Conservation (phyloP, 2,113 vertebrate genomes). For the Pelmatolapia mariae region DNA sequence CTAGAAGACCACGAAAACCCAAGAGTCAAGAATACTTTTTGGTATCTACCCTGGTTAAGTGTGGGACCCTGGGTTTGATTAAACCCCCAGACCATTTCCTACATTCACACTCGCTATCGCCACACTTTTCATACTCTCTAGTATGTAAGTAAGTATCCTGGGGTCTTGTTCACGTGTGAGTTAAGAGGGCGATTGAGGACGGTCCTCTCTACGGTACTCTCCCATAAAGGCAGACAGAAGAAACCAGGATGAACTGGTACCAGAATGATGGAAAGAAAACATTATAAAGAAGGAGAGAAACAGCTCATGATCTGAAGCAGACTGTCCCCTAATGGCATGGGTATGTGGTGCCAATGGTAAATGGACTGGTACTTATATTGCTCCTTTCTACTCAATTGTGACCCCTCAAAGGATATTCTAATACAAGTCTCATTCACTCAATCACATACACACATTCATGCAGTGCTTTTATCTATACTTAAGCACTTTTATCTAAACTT, state of each 20-base stretch:
- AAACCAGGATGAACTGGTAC: neutral
- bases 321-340: neutral
- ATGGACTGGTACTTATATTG: neutral
- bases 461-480: neutral
- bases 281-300: neutral
- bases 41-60: neutral
- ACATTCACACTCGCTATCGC: neutral
- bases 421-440: neutral
- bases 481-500: neutral
- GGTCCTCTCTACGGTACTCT: neutral
- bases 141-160: neutral
- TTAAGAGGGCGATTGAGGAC: neutral
- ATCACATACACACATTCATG: neutral
- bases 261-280: neutral
- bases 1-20: neutral
- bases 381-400: neutral
- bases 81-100: neutral
- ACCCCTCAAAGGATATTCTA: neutral
- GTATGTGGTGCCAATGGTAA: neutral
- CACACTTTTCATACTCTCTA: neutral
- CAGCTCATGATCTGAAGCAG: neutral
- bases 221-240: neutral
- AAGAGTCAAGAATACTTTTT: neutral
- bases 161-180: neutral
- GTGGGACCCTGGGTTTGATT: neutral